These are phyloP conservation scores for Lampris megalopsis DNA, from an alignment of 2,113 vertebrate species.

Conservation along the genomic window DNA sequence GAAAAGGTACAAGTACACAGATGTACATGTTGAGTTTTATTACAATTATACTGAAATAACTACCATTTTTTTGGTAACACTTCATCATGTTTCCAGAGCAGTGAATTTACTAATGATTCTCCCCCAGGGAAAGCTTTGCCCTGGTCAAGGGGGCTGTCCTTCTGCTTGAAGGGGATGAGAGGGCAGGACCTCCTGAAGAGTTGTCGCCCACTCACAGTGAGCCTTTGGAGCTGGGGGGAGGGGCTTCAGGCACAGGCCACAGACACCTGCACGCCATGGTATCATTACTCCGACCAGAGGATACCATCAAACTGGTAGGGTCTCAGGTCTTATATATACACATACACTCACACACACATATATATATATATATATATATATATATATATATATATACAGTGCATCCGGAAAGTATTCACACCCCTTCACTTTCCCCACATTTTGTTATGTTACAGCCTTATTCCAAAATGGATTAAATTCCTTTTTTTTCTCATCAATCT, in stretches of 20 bases:
- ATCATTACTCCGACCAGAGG: conserved; percentile 88
- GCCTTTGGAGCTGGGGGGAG: conserved; percentile 38
- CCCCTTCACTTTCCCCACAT: too few species aligned
- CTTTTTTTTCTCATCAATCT: too few species aligned
- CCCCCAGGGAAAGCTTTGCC: conserved; percentile 91
- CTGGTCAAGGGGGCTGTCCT: conserved; percentile 90
- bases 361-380: too few species aligned
- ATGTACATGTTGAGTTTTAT: not conserved
- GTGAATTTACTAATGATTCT: not conserved
- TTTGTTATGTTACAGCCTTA: too few species aligned
- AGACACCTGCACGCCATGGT: conserved; percentile 91
- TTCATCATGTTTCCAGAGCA: not conserved
- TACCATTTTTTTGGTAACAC: not conserved
- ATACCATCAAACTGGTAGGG: conserved; percentile 90
- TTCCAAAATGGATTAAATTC: too few species aligned
- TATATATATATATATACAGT: too few species aligned
- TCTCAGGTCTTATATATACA: not conserved
- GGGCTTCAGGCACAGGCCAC: conserved; percentile 74
- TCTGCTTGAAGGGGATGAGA: conserved; percentile 84
- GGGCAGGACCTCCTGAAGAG: conserved; percentile 55
- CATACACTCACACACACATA: too few species aligned
- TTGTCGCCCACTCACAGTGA: conserved; percentile 21
- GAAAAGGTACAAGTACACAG: conserved; percentile 82
- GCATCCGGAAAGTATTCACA: too few species aligned
- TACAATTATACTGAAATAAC: not conserved